Base-by-base conservation (phyloP, 2,888 invertebrate species). In the Malachius bipustulatus region DNA sequence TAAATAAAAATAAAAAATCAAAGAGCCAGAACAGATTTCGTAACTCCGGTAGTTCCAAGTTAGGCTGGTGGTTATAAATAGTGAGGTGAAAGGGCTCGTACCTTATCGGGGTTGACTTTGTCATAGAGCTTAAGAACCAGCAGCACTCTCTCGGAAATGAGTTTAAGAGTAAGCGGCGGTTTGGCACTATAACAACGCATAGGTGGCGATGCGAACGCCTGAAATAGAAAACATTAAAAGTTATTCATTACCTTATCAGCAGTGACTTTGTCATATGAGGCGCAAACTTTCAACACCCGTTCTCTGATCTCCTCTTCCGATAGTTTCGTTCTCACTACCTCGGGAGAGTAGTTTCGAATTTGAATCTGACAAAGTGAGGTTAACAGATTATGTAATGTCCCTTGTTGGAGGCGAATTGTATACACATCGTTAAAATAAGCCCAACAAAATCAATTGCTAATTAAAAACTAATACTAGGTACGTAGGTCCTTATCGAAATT, bases 71-170 rank as follows among this genome's bases (percentile, higher is more conserved):
- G n/a, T n/a, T n/a, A n/a, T n/a, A n/a, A n/a, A n/a, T n/a, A n/a
- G n/a, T n/a, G n/a, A n/a, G n/a, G n/a, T n/a, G n/a, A n/a, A n/a
- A n/a, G n/a, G n/a, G 46, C 55, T 54, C 55, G 68, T 84, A 96
- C 94, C 89, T 94, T 89, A 54, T 77, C 73, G 49, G 88, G 80
- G 59, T 84, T 77, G 67, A 97, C 73, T 80, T 98, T 98, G 73
- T 98, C 98, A 73, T 90, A 98, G 51, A 97, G 79, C 70, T 87
- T 85, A 56, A 98, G 79, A 47, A 96, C 90, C 66, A 98, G 81
- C 55, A 94, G 68, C 48, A 97, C 91, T 62, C 98, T 76, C 62
- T 88, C 82, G 60, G 73, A 66, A 64, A 94, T 83, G 55, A 84
- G 72, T 56, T 84, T 81, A 62, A 90, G 69, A 45, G 84, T 72